These are phyloP conservation scores for Pheosia gnoma DNA, from an alignment of 2,888 invertebrate genomes.

Conservation along the genomic window DNA sequence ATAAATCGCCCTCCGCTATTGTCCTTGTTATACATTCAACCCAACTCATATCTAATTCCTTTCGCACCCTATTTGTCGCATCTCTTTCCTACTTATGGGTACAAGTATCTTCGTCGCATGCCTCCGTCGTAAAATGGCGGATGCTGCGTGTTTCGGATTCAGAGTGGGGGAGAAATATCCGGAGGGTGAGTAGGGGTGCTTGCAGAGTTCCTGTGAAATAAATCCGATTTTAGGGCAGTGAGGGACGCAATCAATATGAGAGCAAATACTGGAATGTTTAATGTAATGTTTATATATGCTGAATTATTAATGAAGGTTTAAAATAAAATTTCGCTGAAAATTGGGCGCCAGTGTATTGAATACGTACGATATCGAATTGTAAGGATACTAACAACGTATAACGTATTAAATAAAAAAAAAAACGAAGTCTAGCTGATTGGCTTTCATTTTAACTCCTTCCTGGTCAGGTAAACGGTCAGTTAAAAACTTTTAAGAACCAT, in stretches of 20 bases:
- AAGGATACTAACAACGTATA: neutral
- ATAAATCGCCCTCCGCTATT: conserved; percentile 55
- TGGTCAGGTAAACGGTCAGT: too few species aligned
- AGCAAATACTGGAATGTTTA: conserved; percentile 33
- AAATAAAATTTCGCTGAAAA: neutral
- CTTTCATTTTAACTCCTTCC: too few species aligned
- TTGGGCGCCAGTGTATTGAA: neutral
- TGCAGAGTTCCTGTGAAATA: conserved; percentile 63
- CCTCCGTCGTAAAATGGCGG: conserved; percentile 70
- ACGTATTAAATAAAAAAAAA: too few species aligned
- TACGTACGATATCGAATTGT: neutral
- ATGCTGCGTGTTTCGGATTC: conserved; percentile 64
- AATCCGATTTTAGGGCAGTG: conserved; percentile 60
- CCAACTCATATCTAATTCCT: conserved; percentile 56
- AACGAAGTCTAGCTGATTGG: too few species aligned
- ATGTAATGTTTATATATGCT: conserved; percentile 1
- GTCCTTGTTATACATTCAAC: conserved; percentile 63
- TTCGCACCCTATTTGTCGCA: conserved; percentile 51
- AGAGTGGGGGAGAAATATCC: conserved; percentile 54
- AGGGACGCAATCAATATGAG: conserved; percentile 59
- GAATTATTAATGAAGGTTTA: neutral
- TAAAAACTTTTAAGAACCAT: too few species aligned
- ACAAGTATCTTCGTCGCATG: conserved; percentile 34
- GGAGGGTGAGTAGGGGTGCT: conserved; percentile 65
- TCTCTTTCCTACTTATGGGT: conserved; percentile 31